phyloP scores from a whole-genome alignment of 2,113 vertebrate species.

The Nycticorax nycticorax region DNA sequence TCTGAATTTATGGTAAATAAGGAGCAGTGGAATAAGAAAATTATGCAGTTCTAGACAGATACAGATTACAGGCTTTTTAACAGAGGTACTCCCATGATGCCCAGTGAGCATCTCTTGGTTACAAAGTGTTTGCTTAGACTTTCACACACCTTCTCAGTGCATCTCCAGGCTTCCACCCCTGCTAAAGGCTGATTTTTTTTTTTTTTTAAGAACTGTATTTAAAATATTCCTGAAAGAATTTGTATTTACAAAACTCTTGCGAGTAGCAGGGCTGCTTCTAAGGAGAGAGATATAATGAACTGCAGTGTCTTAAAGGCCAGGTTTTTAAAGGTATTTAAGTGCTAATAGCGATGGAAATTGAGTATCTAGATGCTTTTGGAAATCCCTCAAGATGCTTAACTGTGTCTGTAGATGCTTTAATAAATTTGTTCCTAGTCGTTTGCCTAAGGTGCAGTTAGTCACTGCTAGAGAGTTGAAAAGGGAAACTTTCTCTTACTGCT shows the following conservation, averaged over 20 bases:
- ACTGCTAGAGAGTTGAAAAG: background rate
- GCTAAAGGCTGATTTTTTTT: background rate
- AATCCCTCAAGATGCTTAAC: background rate
- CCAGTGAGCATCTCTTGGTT: background rate
- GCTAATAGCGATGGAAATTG: background rate
- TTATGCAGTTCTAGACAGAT: background rate
- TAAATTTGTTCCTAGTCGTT: background rate
- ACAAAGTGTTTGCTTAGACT: background rate
- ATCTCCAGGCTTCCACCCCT: background rate
- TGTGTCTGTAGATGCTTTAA: background rate
- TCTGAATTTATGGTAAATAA: constrained; percentile 5
- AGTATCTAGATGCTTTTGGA: background rate
- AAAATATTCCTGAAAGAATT: background rate
- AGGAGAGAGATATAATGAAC: background rate
- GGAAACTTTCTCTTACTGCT: background rate
- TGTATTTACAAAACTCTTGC: background rate
- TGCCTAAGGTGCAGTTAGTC: background rate
- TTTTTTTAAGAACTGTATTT: background rate
- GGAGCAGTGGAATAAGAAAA: background rate
- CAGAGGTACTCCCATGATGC: background rate
- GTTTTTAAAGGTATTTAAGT: background rate
- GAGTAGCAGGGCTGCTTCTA: background rate
- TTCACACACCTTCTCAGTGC: background rate
- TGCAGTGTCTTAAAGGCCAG: background rate
- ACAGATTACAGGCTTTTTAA: background rate